phyloP scores from a whole-genome alignment of 2,888 invertebrate genomes.

The Saturnia japonica region DNA sequence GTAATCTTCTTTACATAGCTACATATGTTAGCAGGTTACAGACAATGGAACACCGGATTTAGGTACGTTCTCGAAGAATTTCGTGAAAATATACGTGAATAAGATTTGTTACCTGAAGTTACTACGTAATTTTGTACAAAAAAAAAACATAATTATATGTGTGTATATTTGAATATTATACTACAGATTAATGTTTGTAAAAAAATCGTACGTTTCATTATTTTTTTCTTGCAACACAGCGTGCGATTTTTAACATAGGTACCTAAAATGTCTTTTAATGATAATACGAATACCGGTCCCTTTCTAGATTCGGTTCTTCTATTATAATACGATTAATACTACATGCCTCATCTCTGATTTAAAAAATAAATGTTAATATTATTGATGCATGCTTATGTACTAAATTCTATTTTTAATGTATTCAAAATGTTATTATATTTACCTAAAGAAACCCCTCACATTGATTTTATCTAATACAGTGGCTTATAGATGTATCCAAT shows the following conservation, averaged over 20 bases:
- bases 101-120: slow-evolving; percentile 74
- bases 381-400: neutral
- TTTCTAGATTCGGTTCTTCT: neutral
- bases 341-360: too few relatives aligned
- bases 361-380: neutral
- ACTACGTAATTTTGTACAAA: slow-evolving; percentile 48
- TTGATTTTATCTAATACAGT: neutral
- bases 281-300: too few relatives aligned
- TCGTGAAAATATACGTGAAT: slow-evolving; percentile 34
- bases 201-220: neutral
- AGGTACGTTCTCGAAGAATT: neutral
- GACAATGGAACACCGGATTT: neutral
- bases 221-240: neutral
- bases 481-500: neutral
- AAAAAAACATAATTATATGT: neutral
- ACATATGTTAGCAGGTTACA: neutral
- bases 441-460: neutral
- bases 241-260: neutral
- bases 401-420: neutral
- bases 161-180: neutral
- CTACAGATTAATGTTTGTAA: neutral
- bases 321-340: too few relatives aligned
- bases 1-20: neutral
- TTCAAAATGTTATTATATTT: neutral
- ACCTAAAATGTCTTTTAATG: neutral